Conservation (phyloP, 2,113 vertebrate genomes). For the Erythrocercus mccallii region DNA sequence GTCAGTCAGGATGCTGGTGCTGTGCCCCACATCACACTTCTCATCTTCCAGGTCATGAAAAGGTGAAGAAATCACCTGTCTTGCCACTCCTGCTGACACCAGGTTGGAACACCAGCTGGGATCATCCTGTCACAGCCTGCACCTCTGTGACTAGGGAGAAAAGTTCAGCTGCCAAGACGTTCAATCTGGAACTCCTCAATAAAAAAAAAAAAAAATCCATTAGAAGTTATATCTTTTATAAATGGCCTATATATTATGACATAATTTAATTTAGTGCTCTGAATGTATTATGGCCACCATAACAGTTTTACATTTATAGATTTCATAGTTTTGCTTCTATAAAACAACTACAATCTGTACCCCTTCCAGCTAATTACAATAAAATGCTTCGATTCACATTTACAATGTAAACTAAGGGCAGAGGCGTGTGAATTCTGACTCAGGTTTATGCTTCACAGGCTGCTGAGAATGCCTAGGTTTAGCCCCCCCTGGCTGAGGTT, state of each 20-base stretch:
- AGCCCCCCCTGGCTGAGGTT: neutral
- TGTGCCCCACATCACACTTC: neutral
- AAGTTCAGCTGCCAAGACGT: neutral
- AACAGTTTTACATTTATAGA: conserved; percentile 59
- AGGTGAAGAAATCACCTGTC: neutral
- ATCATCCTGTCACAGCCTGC: neutral
- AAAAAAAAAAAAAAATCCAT: neutral
- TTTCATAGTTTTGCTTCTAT: conserved; percentile 61
- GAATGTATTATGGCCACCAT: neutral
- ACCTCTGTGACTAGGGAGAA: neutral
- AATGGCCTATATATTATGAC: conserved; percentile 51
- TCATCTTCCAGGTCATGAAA: neutral
- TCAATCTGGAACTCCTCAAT: neutral
- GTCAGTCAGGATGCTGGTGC: neutral
- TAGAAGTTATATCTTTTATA: conserved; percentile 34
- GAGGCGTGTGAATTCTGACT: neutral
- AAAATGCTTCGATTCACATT: conserved; percentile 48
- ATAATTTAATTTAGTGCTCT: conserved; percentile 56
- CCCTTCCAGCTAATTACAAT: conserved; percentile 51
- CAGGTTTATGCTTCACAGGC: neutral
- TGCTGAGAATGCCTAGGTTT: neutral
- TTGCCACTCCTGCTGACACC: neutral
- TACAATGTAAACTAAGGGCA: conserved; percentile 21
- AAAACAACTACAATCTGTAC: conserved; percentile 51
- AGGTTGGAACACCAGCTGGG: neutral